Conservation (phyloP, 2,888 invertebrate genomes). For the Tiliacea citrago region DNA sequence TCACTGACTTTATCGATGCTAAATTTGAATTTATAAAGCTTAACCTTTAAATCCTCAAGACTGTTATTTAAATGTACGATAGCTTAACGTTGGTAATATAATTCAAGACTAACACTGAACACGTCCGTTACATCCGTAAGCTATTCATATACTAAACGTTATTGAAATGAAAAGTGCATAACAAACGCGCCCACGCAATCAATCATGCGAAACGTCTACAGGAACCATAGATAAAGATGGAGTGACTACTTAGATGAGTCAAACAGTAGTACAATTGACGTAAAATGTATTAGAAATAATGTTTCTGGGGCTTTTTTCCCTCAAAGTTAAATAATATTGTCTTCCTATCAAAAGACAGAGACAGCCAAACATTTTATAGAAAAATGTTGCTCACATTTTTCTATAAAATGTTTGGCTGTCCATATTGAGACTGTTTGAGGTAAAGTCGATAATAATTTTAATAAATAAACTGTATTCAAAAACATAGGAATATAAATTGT, state of each 20-base stretch:
- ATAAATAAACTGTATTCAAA: neutral
- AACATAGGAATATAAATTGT: conserved; percentile 5
- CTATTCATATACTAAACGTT: conserved; percentile 75
- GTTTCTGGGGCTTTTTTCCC: conserved; percentile 12
- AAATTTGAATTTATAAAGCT: conserved; percentile 10
- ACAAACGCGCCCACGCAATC: conserved; percentile 72
- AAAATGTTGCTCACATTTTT: no score
- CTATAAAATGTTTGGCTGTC: neutral
- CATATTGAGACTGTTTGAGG: neutral
- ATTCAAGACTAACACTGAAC: conserved; percentile 50
- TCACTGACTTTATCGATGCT: conserved; percentile 78
- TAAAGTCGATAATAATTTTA: neutral
- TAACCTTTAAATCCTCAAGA: conserved; percentile 56
- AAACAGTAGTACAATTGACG: conserved; percentile 47
- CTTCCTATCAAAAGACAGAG: conserved; percentile 21
- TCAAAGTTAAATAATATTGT: conserved; percentile 12
- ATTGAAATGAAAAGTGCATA: conserved; percentile 74
- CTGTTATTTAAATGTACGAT: conserved; percentile 19
- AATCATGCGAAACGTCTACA: conserved; percentile 73
- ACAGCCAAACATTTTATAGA: no score
- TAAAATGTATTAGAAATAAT: conserved; percentile 30
- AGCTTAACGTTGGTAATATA: conserved; percentile 28
- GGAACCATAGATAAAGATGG: conserved; percentile 74
- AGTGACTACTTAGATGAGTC: conserved; percentile 73
- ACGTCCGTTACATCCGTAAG: conserved; percentile 75